Evolutionary conservation across 2,113 vertebrate species (phyloP).

Genomic region (Recurvirostra avosetta): DNA sequence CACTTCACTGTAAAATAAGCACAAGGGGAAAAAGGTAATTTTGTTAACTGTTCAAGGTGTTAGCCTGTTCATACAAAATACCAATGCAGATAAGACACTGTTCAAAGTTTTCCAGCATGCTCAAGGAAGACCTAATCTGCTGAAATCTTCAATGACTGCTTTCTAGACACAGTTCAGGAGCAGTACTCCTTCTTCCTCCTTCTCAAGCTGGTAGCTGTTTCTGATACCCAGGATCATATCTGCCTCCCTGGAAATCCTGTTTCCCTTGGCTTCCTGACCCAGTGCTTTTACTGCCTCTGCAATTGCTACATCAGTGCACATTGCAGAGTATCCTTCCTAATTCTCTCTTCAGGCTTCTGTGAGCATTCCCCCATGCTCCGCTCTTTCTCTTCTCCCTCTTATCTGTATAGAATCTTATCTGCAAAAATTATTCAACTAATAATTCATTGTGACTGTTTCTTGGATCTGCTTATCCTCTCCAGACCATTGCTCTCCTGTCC

Average conservation of each 20-base stretch:
- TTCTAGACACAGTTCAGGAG: neutral
- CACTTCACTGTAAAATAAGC: neutral
- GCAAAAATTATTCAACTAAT: constrained; percentile 12
- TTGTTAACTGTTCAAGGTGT: neutral
- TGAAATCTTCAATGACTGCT: neutral
- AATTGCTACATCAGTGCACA: neutral
- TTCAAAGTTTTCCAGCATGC: neutral
- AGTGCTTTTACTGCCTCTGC: neutral
- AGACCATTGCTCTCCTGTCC: neutral
- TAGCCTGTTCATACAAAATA: neutral
- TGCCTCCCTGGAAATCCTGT: neutral
- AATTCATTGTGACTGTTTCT: neutral
- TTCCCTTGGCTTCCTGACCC: neutral
- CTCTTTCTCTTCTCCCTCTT: neutral
- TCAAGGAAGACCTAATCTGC: neutral
- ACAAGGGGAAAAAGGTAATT: neutral
- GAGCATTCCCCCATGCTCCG: neutral
- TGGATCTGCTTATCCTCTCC: neutral
- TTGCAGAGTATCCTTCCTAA: neutral
- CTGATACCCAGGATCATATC: neutral
- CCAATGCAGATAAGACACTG: neutral
- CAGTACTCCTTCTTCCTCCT: neutral
- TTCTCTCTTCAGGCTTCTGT: neutral
- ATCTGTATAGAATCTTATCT: neutral
- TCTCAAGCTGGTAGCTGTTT: neutral